phyloP scores from a whole-genome alignment of 2,888 invertebrate species.

The Stenodera caucasica region DNA sequence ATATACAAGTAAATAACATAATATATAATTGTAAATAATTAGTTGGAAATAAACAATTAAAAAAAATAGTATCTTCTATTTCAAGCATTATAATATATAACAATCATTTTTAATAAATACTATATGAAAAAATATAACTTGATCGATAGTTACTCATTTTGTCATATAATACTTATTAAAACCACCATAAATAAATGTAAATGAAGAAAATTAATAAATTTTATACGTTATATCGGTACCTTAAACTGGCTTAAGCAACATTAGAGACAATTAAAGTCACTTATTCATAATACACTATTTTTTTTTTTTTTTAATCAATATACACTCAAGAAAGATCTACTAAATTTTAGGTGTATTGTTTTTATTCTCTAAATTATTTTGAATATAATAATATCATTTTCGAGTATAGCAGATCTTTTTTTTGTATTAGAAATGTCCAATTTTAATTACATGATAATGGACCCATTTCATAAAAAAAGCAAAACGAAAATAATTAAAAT shows the following conservation, averaged over 20 bases:
- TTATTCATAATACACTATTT: constrained; percentile 18
- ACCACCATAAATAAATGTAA: background rate
- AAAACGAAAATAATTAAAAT: constrained; percentile 13
- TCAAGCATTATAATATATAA: background rate
- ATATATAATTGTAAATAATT: background rate
- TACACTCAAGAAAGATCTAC: constrained; percentile 22
- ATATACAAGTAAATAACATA: constrained; percentile 4
- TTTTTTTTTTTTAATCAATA: constrained; percentile 10
- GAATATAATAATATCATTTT: constrained; percentile 9
- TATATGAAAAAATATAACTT: background rate
- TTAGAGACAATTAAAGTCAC: constrained; percentile 13
- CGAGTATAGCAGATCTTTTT: constrained; percentile 28
- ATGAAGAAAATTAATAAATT: background rate
- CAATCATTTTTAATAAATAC: background rate
- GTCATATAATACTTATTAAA: background rate
- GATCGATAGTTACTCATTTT: background rate
- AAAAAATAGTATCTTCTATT: background rate
- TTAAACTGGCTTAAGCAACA: background rate
- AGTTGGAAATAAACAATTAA: constrained; percentile 2
- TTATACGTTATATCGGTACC: background rate
- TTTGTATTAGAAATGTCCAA: constrained; percentile 17
- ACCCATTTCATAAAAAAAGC: constrained; percentile 21
- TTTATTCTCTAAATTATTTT: constrained; percentile 3
- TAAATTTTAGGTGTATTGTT: constrained; percentile 11
- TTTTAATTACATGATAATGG: constrained; percentile 20